phyloP scores from a whole-genome alignment of 1,140 invertebrate genomes.

The Asobara japonica region DNA sequence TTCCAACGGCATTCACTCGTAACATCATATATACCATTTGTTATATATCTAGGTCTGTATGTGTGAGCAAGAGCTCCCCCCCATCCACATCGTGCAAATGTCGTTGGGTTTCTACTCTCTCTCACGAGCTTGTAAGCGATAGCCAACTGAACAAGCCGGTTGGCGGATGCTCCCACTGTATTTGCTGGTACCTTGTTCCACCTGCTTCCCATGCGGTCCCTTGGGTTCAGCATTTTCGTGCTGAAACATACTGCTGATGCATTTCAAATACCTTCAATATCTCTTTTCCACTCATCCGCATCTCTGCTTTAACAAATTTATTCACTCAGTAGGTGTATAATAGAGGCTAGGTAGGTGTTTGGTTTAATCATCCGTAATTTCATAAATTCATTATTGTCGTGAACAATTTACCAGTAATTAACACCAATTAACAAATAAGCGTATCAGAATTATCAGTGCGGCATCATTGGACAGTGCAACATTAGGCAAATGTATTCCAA shows the following conservation, averaged over 20 bases:
- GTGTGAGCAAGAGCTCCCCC: background rate
- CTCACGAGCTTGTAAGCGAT: conserved; percentile 26
- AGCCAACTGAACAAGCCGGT: background rate
- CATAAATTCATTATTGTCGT: background rate
- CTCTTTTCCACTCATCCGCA: background rate
- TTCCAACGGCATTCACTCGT: conserved; percentile 28
- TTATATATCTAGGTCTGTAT: background rate
- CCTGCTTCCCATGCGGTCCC: conserved; percentile 17
- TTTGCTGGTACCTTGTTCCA: conserved; percentile 12
- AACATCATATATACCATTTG: conserved; percentile 10
- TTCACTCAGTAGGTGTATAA: too few relatives aligned
- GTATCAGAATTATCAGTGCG: background rate
- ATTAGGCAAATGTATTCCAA: background rate
- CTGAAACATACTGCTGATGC: background rate
- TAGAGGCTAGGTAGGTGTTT: too few relatives aligned
- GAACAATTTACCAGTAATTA: background rate
- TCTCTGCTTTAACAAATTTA: background rate
- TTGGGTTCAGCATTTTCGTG: conserved; percentile 21
- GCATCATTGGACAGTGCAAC: background rate
- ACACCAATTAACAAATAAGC: background rate
- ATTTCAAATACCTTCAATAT: conserved; percentile 2
- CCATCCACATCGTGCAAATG: conserved; percentile 9
- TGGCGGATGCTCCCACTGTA: conserved; percentile 4
- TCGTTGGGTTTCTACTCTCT: conserved; percentile 14
- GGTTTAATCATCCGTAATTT: background rate